Evolutionary conservation across 2,113 vertebrate species (phyloP).

Genomic region (Heterotilapia buettikoferi): DNA sequence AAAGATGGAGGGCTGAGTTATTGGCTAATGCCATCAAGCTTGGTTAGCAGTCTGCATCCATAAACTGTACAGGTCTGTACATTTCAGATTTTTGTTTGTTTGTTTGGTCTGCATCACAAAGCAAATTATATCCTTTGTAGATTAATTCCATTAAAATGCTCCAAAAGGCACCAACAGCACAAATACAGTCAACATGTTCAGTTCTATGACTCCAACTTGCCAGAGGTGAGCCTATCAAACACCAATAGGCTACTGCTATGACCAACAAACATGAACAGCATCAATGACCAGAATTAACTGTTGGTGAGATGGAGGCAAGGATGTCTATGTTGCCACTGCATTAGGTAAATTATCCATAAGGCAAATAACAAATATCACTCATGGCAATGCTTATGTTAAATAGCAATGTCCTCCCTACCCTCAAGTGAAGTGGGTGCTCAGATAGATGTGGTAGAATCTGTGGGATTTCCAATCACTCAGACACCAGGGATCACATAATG

Average conservation of each 20-base stretch:
- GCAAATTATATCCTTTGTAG: not conserved
- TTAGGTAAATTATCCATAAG: not conserved
- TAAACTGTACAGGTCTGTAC: not conserved
- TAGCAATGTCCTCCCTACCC: not conserved
- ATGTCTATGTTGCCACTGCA: not conserved
- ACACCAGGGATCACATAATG: not conserved
- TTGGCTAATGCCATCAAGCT: not conserved
- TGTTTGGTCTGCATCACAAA: not conserved
- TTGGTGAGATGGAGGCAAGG: not conserved
- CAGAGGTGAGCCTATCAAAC: not conserved
- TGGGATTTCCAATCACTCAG: not conserved
- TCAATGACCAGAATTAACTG: not conserved
- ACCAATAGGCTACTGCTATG: rapidly evolving
- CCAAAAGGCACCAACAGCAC: not conserved
- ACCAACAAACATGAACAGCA: not conserved
- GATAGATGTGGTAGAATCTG: not conserved
- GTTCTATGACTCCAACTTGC: not conserved
- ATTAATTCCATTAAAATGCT: not conserved
- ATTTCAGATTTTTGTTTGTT: not conserved
- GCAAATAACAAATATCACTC: not conserved
- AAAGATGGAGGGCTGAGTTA: not conserved
- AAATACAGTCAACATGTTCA: not conserved
- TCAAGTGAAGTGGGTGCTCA: not conserved
- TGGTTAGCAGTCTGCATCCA: not conserved
- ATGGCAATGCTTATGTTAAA: not conserved